These are phyloP conservation scores for Pseudomugil tenellus DNA, from an alignment of 2,797 vertebrate species.

Conservation along the genomic window DNA sequence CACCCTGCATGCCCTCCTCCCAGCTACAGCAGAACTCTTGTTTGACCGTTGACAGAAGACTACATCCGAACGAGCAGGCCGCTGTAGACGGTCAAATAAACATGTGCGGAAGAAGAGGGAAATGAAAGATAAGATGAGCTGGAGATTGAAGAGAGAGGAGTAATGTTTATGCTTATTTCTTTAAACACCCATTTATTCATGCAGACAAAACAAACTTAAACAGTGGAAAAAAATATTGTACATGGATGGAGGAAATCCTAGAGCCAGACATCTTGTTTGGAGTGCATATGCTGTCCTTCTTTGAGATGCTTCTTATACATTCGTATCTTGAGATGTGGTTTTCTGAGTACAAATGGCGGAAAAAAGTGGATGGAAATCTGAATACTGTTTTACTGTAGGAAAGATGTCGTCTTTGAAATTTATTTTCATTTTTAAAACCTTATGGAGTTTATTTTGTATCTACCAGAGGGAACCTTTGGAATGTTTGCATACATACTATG, in stretches of 20 bases:
- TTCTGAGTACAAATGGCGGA: not conserved
- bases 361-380: not conserved
- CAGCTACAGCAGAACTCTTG: slow-evolving; percentile 3
- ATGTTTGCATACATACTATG: not conserved
- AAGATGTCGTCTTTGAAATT: not conserved
- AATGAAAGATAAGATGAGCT: slow-evolving; percentile 47
- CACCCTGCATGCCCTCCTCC: not conserved
- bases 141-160: slow-evolving; percentile 23
- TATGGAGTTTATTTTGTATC: not conserved
- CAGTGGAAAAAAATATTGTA: slow-evolving; percentile 37
- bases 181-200: slow-evolving; percentile 53
- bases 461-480: not conserved
- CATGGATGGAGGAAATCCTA: too few species aligned
- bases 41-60: slow-evolving; percentile 25
- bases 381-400: not conserved
- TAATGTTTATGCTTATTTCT: slow-evolving; percentile 32
- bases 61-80: not conserved
- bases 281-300: slow-evolving; percentile 23
- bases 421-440: too few species aligned
- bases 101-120: slow-evolving; percentile 28
- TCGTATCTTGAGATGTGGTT: too few species aligned
- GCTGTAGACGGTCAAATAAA: slow-evolving; percentile 48
- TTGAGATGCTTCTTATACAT: too few species aligned
- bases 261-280: slow-evolving; percentile 32
- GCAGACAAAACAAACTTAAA: slow-evolving; percentile 53